These are phyloP conservation scores for Aramus guarauna DNA, from an alignment of 2,113 vertebrate genomes.

Conservation along the genomic window DNA sequence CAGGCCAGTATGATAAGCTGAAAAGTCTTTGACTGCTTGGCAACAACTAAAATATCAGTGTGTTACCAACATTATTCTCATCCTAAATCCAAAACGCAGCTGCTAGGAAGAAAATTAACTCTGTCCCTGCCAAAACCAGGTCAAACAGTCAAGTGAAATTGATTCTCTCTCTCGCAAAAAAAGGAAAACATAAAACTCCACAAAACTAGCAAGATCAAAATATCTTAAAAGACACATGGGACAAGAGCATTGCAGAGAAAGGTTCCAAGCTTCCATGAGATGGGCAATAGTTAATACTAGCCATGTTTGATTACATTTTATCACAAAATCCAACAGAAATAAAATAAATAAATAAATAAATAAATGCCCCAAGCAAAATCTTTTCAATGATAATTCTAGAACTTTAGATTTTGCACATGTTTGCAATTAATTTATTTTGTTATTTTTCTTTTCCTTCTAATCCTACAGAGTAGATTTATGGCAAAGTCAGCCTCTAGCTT, in stretches of 20 bases:
- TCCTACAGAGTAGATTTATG: not conserved
- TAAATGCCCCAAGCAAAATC: fast-evolving
- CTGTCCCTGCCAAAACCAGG: too few relatives aligned
- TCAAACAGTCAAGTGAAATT: not conserved
- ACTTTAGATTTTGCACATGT: not conserved
- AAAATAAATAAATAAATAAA: not conserved
- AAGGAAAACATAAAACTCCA: not conserved
- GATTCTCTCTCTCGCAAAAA: not conserved
- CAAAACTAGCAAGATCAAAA: not conserved
- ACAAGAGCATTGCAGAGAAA: not conserved
- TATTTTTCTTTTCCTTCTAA: not conserved
- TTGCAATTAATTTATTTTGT: not conserved
- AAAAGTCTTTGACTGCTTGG: too few relatives aligned
- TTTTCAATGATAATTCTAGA: not conserved
- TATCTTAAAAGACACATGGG: not conserved
- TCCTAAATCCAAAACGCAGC: too few relatives aligned
- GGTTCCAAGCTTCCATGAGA: not conserved
- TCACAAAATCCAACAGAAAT: not conserved
- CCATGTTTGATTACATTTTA: not conserved
- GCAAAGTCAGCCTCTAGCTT: not conserved
- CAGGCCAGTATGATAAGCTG: too few relatives aligned
- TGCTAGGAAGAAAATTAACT: too few relatives aligned
- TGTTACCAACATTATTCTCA: too few relatives aligned
- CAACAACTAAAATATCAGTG: too few relatives aligned
- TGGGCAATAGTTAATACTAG: not conserved